Percentiles rank a stretch among this genome's conserved stretches.
Conservation (phyloP, 1,140 invertebrate species). For the Steinernema khuongi region DNA sequence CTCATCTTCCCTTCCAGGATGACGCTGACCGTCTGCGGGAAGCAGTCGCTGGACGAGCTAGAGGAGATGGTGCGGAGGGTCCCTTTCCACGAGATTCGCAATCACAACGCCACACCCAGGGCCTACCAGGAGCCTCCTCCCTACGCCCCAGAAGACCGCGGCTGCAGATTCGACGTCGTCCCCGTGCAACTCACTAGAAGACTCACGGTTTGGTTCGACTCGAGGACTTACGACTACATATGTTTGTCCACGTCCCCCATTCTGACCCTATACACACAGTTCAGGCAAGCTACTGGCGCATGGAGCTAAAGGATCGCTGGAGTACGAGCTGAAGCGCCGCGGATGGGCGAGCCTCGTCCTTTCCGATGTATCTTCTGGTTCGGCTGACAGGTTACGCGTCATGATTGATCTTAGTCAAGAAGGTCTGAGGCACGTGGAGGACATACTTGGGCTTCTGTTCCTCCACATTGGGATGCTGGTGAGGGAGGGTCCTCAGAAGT, state of each 20-base stretch:
- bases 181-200: constrained; percentile 84
- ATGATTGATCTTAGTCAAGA: constrained; percentile 84
- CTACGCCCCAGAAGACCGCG: constrained; percentile 68
- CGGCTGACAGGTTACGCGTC: constrained; percentile 85
- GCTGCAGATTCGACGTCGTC: constrained; percentile 63
- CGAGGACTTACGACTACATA: constrained; percentile 66
- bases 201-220: constrained; percentile 83
- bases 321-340: constrained; percentile 75
- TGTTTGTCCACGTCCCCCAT: no score
- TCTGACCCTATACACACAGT: no score
- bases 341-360: constrained; percentile 85
- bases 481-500: constrained; percentile 70
- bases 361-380: constrained; percentile 71
- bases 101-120: constrained; percentile 71
- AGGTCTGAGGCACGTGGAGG: constrained; percentile 73
- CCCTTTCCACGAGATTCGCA: constrained; percentile 71
- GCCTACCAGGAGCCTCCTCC: constrained; percentile 70
- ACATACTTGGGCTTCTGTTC: constrained; percentile 71
- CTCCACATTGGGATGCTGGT: constrained; percentile 81
- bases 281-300: constrained; percentile 66
- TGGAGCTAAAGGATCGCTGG: constrained; percentile 82
- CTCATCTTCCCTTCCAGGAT: constrained; percentile 32
- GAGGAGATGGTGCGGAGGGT: constrained; percentile 72
- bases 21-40: constrained; percentile 43
- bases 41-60: constrained; percentile 80